Conservation (phyloP, 1,140 invertebrate species). For the Chionoecetes opilio region DNA sequence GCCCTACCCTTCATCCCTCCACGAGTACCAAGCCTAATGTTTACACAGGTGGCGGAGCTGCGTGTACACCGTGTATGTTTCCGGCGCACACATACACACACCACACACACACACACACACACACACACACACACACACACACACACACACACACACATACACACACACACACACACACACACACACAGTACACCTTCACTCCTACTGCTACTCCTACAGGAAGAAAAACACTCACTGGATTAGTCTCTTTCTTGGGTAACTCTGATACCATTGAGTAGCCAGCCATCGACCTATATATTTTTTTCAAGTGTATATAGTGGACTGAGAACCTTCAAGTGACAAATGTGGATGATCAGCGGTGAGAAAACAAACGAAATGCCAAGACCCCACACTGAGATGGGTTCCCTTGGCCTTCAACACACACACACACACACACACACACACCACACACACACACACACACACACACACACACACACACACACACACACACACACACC, state of each 20-base stretch:
- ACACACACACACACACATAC: background rate
- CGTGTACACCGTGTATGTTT: background rate
- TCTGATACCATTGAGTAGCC: too few relatives aligned
- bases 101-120: background rate
- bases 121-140: background rate
- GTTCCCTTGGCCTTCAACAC: too few relatives aligned
- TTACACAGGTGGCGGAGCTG: conserved; percentile 1
- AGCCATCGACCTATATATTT: too few relatives aligned
- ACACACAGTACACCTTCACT: background rate
- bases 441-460: background rate
- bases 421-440: too few relatives aligned
- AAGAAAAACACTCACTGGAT: too few relatives aligned
- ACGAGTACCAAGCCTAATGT: conserved; percentile 1
- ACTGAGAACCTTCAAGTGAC: too few relatives aligned
- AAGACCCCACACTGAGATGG: too few relatives aligned
- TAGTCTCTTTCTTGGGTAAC: too few relatives aligned
- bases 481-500: background rate
- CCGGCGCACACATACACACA: background rate
- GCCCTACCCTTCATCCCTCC: conserved; percentile 11
- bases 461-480: conserved; percentile 27
- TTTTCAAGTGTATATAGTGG: too few relatives aligned
- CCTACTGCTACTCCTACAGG: too few relatives aligned
- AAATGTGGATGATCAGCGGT: too few relatives aligned
- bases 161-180: background rate
- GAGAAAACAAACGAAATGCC: too few relatives aligned